Conservation (phyloP, 2,797 vertebrate genomes). For the Myotis myotis region DNA sequence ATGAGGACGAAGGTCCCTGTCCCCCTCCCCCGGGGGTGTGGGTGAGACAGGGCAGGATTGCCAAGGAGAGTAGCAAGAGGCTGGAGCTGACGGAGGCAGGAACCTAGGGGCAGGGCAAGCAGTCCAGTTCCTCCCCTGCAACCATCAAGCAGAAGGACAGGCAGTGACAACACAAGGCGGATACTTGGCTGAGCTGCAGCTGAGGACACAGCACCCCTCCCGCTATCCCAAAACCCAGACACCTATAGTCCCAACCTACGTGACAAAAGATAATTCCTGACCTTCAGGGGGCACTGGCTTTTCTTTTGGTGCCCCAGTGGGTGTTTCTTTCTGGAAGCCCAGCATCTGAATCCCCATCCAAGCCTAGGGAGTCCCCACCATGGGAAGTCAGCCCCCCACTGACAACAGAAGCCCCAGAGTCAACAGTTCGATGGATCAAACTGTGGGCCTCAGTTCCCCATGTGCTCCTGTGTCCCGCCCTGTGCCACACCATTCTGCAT, state of each 20-base stretch:
- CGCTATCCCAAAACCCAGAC: neutral
- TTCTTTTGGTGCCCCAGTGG: neutral
- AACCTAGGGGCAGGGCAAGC: neutral
- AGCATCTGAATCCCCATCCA: neutral
- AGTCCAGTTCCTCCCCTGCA: neutral
- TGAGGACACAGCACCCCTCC: neutral
- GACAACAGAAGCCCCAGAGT: neutral
- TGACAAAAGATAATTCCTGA: neutral
- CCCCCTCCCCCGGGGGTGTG: neutral
- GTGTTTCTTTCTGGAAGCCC: neutral
- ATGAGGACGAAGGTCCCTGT: neutral
- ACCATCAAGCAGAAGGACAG: neutral
- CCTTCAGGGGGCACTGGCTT: neutral
- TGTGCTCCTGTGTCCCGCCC: neutral
- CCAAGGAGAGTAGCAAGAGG: neutral
- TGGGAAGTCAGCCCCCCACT: too few relatives aligned
- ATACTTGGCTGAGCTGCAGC: neutral
- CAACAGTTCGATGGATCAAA: neutral
- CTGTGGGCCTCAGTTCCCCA: accelerated
- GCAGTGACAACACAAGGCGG: neutral
- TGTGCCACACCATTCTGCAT: neutral
- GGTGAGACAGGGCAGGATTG: neutral
- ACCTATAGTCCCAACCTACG: neutral
- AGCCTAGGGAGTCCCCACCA: neutral
- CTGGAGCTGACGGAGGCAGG: neutral